Evolutionary conservation across 2,888 invertebrate genomes (phyloP).

Genomic region (Nomada fucata): DNA sequence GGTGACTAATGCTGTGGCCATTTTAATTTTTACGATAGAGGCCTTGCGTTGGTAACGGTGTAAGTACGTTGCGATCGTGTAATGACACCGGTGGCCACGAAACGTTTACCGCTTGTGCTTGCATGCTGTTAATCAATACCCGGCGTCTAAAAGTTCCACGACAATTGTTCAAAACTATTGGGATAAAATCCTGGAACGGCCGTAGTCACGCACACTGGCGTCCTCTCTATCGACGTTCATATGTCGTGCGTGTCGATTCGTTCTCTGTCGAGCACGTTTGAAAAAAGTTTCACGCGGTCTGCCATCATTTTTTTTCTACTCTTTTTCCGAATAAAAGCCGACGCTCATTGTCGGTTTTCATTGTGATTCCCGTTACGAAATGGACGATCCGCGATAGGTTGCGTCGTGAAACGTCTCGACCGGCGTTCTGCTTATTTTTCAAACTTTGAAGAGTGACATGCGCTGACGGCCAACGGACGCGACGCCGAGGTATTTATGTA

Average conservation of each 20-base stretch:
- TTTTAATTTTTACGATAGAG: conserved; percentile 32
- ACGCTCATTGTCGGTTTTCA: not conserved
- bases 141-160: not conserved
- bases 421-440: conserved; percentile 22
- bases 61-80: not conserved
- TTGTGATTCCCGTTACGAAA: conserved; percentile 12
- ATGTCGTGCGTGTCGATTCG: not conserved
- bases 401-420: not conserved
- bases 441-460: conserved; percentile 41
- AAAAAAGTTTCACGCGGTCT: not conserved
- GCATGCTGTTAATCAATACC: conserved; percentile 6
- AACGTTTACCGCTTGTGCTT: not conserved
- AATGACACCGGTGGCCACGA: not conserved
- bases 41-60: not conserved
- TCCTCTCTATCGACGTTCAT: not conserved
- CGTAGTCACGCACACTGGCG: not conserved
- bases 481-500: not conserved
- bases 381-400: not conserved
- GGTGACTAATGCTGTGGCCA: conserved; percentile 28
- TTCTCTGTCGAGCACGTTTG: too few species aligned
- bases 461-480: conserved; percentile 9
- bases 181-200: too few species aligned
- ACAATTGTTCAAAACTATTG: not conserved
- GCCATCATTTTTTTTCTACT: not conserved
- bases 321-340: not conserved